These are phyloP conservation scores for Yoshiicerus persimilis DNA, from an alignment of 1,140 invertebrate species.

Conservation along the genomic window DNA sequence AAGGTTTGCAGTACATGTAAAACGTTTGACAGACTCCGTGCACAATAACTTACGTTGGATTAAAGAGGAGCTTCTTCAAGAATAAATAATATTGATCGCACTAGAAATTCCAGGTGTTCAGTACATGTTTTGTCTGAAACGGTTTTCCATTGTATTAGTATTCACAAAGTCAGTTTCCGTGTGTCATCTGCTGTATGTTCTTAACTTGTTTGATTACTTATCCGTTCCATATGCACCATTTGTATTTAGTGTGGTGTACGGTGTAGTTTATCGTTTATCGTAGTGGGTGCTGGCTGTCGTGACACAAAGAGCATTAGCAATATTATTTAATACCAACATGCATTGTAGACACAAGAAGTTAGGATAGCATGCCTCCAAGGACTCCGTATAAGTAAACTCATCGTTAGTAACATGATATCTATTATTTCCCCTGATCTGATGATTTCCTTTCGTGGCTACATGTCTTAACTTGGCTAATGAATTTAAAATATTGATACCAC, in stretches of 20 bases:
- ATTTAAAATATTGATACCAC: no score
- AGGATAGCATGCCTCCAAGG: background rate
- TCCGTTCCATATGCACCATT: background rate
- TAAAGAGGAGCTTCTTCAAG: background rate
- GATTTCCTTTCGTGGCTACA: background rate
- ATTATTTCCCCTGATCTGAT: background rate
- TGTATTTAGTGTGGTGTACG: background rate
- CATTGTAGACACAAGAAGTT: no score
- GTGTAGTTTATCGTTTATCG: no score
- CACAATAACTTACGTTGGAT: background rate
- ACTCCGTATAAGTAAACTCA: background rate
- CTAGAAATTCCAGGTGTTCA: background rate
- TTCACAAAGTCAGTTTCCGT: background rate
- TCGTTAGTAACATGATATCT: background rate
- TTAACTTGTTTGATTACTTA: background rate
- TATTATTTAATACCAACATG: no score
- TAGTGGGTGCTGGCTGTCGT: background rate
- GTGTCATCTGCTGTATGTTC: background rate
- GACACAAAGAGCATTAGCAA: background rate
- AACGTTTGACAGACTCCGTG: background rate
- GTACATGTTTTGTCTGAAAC: background rate
- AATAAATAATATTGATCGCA: background rate
- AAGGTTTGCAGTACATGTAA: no score
- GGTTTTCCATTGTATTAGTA: background rate
- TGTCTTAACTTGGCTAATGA: background rate